Evolutionary conservation across 1,140 invertebrate species (phyloP).

Genomic region (Papilio aristodemus): DNA sequence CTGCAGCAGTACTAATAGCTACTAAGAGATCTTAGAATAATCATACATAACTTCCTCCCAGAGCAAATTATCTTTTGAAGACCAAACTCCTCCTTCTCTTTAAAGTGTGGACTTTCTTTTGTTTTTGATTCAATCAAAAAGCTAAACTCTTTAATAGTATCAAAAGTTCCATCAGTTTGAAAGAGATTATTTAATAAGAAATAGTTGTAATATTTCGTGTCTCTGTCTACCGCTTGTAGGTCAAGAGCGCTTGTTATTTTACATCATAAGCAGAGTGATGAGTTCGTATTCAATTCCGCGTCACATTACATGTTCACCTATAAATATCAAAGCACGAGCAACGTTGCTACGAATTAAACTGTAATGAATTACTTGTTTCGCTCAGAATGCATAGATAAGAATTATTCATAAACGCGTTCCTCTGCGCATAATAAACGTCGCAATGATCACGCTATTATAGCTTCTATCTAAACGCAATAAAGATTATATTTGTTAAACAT

Average conservation of each 20-base stretch:
- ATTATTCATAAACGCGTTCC: constrained; percentile 31
- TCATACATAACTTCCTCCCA: too few relatives aligned
- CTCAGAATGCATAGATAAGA: constrained; percentile 21
- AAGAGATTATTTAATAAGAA: too few relatives aligned
- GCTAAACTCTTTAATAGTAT: too few relatives aligned
- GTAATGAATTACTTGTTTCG: constrained; percentile 27
- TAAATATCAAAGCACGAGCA: constrained; percentile 20
- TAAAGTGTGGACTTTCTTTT: too few relatives aligned
- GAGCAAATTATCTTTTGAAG: too few relatives aligned
- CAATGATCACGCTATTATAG: neutral
- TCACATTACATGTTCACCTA: constrained; percentile 17
- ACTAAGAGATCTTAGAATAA: too few relatives aligned
- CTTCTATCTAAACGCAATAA: constrained; percentile 14
- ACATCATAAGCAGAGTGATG: neutral
- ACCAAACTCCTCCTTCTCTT: too few relatives aligned
- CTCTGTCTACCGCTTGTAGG: neutral
- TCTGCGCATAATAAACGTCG: constrained; percentile 5
- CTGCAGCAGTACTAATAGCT: too few relatives aligned
- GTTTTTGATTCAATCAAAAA: too few relatives aligned
- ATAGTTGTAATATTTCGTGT: neutral
- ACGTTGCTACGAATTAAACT: constrained; percentile 3
- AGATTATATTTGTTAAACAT: neutral
- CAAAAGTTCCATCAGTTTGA: too few relatives aligned
- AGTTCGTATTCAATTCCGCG: neutral
- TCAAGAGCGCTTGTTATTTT: neutral